Conservation (phyloP, 2,113 vertebrate genomes). For the human (Homo sapiens) region DNA sequence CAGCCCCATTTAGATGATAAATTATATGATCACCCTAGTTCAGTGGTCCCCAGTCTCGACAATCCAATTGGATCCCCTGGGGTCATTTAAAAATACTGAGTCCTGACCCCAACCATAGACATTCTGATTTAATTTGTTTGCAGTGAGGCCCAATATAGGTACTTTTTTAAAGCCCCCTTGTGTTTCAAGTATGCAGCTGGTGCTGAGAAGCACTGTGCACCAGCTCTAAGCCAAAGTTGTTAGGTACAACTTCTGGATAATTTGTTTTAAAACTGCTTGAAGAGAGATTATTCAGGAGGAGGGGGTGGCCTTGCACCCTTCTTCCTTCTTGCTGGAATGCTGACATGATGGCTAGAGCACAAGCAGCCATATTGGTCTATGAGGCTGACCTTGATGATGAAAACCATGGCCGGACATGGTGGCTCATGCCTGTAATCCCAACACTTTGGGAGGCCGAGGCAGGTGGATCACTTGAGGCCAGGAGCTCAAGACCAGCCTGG, state of each 20-base stretch:
- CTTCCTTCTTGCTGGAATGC: constrained; percentile 14
- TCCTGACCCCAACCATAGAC: not conserved
- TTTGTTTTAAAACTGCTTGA: not conserved
- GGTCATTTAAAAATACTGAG: not conserved
- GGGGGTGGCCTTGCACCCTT: not conserved
- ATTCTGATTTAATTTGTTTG: not conserved
- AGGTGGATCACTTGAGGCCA: too few species aligned
- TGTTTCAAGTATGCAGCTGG: not conserved
- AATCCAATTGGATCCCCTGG: not conserved
- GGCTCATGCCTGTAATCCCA: too few species aligned
- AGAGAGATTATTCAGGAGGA: not conserved
- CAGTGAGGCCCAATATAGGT: not conserved
- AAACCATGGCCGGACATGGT: not conserved
- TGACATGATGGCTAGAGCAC: constrained; percentile 10
- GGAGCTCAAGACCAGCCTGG: too few species aligned
- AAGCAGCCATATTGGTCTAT: not conserved
- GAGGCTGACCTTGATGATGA: not conserved
- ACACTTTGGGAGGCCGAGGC: too few species aligned
- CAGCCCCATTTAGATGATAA: not conserved
- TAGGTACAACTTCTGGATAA: not conserved
- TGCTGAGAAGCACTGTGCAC: not conserved
- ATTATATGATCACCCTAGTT: not conserved
- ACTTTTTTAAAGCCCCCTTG: not conserved
- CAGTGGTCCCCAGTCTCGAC: not conserved
- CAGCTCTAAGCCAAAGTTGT: not conserved